Conservation (phyloP, 2,797 vertebrate species). For the Silurus lanzhouensis region DNA sequence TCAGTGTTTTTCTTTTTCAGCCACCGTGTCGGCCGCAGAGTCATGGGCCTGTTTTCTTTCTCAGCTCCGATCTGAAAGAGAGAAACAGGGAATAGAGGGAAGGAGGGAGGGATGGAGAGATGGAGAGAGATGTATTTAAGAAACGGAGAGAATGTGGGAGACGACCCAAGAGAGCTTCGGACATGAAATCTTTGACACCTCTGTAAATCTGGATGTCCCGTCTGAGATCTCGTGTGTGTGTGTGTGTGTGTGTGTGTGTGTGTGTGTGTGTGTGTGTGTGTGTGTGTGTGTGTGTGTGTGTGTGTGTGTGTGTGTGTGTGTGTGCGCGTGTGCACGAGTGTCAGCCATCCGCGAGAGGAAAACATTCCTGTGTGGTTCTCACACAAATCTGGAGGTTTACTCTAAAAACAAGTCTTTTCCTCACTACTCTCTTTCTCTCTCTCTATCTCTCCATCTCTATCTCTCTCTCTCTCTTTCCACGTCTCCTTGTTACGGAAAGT, state of each 20-base stretch:
- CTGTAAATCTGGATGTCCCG: conserved; percentile 56
- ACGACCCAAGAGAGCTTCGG: conserved; percentile 54
- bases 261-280: conserved; percentile 59
- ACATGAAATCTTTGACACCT: conserved; percentile 59
- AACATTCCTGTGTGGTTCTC: conserved; percentile 74
- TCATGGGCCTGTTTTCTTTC: conserved; percentile 49
- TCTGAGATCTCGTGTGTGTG: conserved; percentile 54
- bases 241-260: conserved; percentile 55
- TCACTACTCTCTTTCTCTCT: conserved; percentile 28
- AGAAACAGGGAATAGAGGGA: conserved; percentile 29
- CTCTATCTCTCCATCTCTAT: background rate
- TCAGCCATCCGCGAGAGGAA: conserved; percentile 78
- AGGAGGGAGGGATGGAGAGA: conserved; percentile 25
- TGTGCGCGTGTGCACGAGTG: conserved; percentile 60
- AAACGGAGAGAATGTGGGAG: conserved; percentile 28
- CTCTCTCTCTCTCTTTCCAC: background rate
- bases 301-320: conserved; percentile 53
- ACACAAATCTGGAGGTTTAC: conserved; percentile 57
- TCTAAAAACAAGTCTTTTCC: conserved; percentile 59
- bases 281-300: conserved; percentile 53
- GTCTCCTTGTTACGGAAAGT: conserved; percentile 29
- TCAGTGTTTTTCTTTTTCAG: conserved; percentile 50
- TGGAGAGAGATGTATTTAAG: conserved; percentile 26
- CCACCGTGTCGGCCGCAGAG: conserved; percentile 48
- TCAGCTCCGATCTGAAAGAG: conserved; percentile 46